Conservation (phyloP, 2,888 invertebrate genomes). For the Hartigia nigra region DNA sequence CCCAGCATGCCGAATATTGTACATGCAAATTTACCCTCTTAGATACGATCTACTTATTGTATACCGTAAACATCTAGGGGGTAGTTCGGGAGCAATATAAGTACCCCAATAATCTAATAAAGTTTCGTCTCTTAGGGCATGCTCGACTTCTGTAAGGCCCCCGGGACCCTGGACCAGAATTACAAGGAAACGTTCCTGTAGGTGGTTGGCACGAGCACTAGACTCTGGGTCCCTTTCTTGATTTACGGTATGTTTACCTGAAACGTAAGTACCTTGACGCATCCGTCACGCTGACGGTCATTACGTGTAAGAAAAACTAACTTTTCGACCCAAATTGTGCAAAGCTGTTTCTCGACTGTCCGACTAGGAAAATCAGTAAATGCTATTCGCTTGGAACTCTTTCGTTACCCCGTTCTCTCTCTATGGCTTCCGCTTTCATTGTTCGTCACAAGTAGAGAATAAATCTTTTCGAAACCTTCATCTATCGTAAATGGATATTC, state of each 20-base stretch:
- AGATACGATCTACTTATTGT: background rate
- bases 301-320: background rate
- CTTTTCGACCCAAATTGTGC: slow-evolving; percentile 3
- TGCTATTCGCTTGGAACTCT: background rate
- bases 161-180: background rate
- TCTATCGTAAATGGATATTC: background rate
- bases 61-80: background rate
- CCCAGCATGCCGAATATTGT: background rate
- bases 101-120: slow-evolving; percentile 42
- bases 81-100: slow-evolving; percentile 3
- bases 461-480: background rate
- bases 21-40: background rate
- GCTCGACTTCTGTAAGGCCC: background rate
- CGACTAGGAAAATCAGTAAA: background rate
- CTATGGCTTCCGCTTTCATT: background rate
- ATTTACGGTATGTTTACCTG: slow-evolving; percentile 59
- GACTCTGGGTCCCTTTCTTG: slow-evolving; percentile 26
- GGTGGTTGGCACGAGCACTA: slow-evolving; percentile 24
- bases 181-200: background rate
- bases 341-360: background rate
- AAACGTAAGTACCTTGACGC: slow-evolving; percentile 52
- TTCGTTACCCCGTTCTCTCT: background rate
- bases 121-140: slow-evolving; percentile 29
- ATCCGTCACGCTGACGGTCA: slow-evolving; percentile 35
- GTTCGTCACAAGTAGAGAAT: background rate